Evolutionary conservation across 2,113 vertebrate genomes (phyloP).

Genomic region (Sisor rabdophorus): DNA sequence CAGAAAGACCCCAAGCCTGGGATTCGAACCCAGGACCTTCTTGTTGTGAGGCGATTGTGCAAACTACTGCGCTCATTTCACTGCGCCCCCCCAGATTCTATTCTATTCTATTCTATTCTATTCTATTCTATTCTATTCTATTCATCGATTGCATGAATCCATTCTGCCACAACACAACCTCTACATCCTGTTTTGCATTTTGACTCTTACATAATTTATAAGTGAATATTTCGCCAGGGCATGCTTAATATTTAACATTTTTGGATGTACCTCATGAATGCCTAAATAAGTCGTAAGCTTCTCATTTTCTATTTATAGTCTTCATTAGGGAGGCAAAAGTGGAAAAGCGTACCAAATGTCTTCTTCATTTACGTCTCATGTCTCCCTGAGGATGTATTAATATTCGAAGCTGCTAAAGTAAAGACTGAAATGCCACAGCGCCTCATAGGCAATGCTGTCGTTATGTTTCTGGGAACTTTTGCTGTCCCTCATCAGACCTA

Average conservation of each 20-base stretch:
- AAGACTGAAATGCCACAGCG: neutral
- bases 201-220: slow-evolving; percentile 37
- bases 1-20: too few species aligned
- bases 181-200: slow-evolving; percentile 22
- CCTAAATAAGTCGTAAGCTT: slow-evolving; percentile 32
- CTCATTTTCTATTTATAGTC: slow-evolving; percentile 33
- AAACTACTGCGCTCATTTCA: too few species aligned
- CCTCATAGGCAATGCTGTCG: slow-evolving; percentile 12
- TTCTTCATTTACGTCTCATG: slow-evolving; percentile 39
- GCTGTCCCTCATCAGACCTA: slow-evolving; percentile 26
- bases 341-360: slow-evolving; percentile 30
- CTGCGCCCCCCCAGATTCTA: too few species aligned
- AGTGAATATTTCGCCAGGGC: slow-evolving; percentile 15
- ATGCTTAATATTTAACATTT: slow-evolving; percentile 34
- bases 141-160: slow-evolving; percentile 11
- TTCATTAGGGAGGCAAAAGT: slow-evolving; percentile 35
- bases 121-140: neutral
- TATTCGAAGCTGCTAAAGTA: slow-evolving; percentile 29
- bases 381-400: slow-evolving; percentile 34
- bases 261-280: slow-evolving; percentile 34
- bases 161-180: slow-evolving; percentile 15
- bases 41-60: too few species aligned
- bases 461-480: slow-evolving; percentile 34
- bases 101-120: neutral
- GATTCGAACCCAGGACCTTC: too few species aligned